Conservation (phyloP, 2,113 vertebrate genomes). For the Brachirus orientalis region DNA sequence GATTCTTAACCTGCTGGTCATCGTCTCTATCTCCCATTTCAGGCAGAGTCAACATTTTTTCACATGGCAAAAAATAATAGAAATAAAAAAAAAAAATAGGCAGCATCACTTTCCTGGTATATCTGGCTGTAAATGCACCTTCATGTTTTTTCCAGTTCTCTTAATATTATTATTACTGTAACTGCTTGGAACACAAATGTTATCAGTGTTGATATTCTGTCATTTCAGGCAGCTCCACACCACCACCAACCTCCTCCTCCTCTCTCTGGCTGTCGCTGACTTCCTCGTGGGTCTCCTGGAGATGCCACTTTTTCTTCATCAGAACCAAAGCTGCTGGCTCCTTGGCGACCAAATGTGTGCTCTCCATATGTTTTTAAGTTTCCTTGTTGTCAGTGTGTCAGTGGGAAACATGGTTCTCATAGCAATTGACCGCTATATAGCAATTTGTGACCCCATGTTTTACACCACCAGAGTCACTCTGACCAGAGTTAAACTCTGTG, state of each 20-base stretch:
- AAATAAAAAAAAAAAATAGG: too few relatives aligned
- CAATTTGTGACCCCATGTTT: slow-evolving; percentile 20
- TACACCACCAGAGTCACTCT: slow-evolving; percentile 41
- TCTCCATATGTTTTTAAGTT: background rate
- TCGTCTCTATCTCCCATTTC: slow-evolving; percentile 65
- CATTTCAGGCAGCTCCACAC: slow-evolving; percentile 17
- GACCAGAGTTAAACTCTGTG: slow-evolving; percentile 19
- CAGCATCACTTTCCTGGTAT: background rate
- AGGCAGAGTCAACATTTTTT: slow-evolving; percentile 24
- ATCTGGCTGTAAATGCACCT: background rate
- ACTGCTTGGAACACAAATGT: background rate
- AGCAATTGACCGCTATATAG: slow-evolving; percentile 20
- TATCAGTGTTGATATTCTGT: background rate
- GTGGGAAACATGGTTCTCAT: slow-evolving; percentile 19
- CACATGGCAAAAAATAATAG: background rate
- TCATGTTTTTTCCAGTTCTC: background rate
- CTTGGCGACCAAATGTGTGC: background rate
- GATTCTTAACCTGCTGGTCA: slow-evolving; percentile 60
- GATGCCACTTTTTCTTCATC: background rate
- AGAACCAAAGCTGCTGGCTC: background rate
- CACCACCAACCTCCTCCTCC: slow-evolving; percentile 22
- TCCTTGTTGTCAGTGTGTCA: slow-evolving; percentile 12
- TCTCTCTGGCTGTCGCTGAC: slow-evolving; percentile 15
- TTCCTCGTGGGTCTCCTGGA: background rate
- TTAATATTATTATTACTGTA: background rate